phyloP scores from a whole-genome alignment of 2,888 invertebrate genomes.

The Synergus itoensis region DNA sequence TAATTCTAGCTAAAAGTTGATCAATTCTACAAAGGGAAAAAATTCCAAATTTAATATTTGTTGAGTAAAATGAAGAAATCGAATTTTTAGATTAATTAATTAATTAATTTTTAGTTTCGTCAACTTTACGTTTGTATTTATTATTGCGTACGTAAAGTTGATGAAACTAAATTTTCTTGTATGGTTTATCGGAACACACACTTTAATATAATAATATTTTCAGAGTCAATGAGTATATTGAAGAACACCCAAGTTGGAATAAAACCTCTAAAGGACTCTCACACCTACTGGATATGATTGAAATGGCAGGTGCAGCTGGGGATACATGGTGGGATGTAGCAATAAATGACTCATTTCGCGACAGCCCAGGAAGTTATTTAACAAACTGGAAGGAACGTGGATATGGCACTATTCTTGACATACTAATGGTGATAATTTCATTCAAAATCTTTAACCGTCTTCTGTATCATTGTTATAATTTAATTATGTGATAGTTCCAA shows the following conservation, averaged over 20 bases:
- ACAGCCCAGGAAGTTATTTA: constrained; percentile 53
- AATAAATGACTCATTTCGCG: constrained; percentile 19
- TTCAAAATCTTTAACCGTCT: neutral
- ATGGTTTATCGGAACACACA: too few species aligned
- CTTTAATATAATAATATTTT: neutral
- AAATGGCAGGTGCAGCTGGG: constrained; percentile 46
- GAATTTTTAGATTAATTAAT: too few species aligned
- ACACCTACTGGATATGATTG: constrained; percentile 50
- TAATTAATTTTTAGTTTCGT: too few species aligned
- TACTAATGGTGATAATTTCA: constrained; percentile 65
- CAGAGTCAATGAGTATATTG: constrained; percentile 53
- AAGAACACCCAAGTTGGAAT: constrained; percentile 52
- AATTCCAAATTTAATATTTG: too few species aligned
- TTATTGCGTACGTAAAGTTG: too few species aligned
- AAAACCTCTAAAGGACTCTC: constrained; percentile 50
- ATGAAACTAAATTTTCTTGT: too few species aligned
- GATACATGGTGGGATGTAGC: constrained; percentile 51
- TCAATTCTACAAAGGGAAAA: too few species aligned
- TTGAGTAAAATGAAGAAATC: too few species aligned
- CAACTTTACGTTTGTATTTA: too few species aligned
- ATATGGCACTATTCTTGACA: constrained; percentile 67
- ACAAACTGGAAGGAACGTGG: constrained; percentile 68
- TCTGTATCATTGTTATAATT: too few species aligned
- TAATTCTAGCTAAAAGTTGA: too few species aligned
- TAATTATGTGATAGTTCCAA: too few species aligned